Percentiles rank a stretch among this genome's conserved stretches.
Conservation (phyloP, 2,888 invertebrate genomes). For the Melanophora roralis region DNA sequence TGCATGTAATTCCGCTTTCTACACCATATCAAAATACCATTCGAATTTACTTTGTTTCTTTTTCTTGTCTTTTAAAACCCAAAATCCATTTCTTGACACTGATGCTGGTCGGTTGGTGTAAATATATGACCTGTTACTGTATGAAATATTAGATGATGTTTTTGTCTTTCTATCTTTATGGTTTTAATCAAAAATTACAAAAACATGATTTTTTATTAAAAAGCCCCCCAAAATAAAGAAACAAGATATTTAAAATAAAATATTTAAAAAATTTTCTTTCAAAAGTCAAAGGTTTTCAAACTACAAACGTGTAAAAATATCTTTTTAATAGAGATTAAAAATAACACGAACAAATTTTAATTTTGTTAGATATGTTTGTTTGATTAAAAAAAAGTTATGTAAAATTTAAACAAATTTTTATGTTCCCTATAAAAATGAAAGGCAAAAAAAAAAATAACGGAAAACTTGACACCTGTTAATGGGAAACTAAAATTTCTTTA, state of each 20-base stretch:
- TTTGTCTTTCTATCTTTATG: not conserved
- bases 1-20: no score
- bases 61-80: no score
- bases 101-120: slow-evolving; percentile 31
- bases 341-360: no score
- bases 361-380: slow-evolving; percentile 39
- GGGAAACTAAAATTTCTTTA: no score
- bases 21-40: no score
- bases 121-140: slow-evolving; percentile 44
- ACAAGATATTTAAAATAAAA: no score
- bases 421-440: not conserved
- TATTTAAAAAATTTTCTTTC: no score
- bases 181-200: not conserved
- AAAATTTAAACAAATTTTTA: slow-evolving; percentile 31
- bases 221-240: no score
- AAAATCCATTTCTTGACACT: not conserved
- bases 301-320: no score
- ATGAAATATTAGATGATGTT: slow-evolving; percentile 46
- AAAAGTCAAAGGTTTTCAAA: no score
- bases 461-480: no score
- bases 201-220: slow-evolving; percentile 33
- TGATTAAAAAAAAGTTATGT: not conserved
- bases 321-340: not conserved
- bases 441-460: not conserved
- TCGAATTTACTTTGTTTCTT: no score